Percentiles rank a stretch among this genome's conserved stretches.
Conservation (phyloP, 1,140 invertebrate species). For the Rhysida immarginata region DNA sequence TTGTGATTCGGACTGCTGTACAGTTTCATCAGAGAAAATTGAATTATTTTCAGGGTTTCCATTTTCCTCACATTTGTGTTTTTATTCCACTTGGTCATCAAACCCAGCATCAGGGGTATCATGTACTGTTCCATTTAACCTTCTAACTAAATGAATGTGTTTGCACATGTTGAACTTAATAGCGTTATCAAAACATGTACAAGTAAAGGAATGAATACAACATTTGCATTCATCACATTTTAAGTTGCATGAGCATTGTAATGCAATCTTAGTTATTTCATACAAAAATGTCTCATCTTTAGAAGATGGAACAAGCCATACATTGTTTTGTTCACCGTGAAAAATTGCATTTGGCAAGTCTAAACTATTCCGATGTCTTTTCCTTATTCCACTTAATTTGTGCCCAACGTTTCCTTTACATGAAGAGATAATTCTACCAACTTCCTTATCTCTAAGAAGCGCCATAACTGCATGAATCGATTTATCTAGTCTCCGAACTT, state of each 20-base stretch:
- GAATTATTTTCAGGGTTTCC: too few species aligned
- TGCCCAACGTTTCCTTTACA: not conserved
- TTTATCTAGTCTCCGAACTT: not conserved
- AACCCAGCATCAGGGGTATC: too few species aligned
- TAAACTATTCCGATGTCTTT: not conserved
- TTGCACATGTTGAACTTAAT: not conserved
- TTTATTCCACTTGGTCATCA: too few species aligned
- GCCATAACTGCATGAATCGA: not conserved
- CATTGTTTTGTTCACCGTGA: not conserved
- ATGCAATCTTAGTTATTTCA: not conserved
- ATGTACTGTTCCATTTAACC: too few species aligned
- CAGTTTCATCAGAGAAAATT: too few species aligned
- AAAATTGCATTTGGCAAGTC: not conserved
- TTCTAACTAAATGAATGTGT: not conserved
- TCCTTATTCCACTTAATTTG: not conserved
- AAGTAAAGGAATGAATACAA: not conserved
- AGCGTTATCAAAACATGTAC: not conserved
- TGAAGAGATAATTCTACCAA: not conserved
- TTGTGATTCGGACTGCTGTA: too few species aligned
- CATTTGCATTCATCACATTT: not conserved
- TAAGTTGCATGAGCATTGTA: not conserved
- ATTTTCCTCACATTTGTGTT: too few species aligned
- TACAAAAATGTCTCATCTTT: not conserved
- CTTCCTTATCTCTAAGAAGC: not conserved
- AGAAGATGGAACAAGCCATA: not conserved